Percentiles rank a stretch among this genome's conserved stretches.
phyloP scores from a whole-genome alignment of 2,797 vertebrate species.

The Ctenosaura bakeri region DNA sequence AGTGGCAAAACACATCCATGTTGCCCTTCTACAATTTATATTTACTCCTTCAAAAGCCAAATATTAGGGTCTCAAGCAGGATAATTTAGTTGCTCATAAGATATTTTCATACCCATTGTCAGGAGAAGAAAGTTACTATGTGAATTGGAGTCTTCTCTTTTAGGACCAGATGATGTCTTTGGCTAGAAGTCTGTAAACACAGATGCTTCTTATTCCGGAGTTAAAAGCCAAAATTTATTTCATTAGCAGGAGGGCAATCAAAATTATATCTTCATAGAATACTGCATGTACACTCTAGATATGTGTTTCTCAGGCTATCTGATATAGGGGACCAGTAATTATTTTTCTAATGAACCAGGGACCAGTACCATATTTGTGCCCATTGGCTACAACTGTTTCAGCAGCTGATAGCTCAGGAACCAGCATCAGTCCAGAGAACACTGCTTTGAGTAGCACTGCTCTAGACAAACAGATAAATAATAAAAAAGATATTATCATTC shows the following conservation, averaged over 20 bases:
- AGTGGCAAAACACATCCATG: not conserved
- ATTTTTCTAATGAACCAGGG: too few relatives aligned
- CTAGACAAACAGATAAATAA: too few relatives aligned
- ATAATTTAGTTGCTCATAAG: constrained; percentile 11
- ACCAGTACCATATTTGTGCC: too few relatives aligned
- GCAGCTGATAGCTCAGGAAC: too few relatives aligned
- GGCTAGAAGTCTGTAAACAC: constrained; percentile 24
- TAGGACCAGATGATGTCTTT: not conserved
- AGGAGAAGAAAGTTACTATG: not conserved
- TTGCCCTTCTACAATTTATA: not conserved
- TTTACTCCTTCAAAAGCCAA: not conserved
- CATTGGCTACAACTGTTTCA: too few relatives aligned
- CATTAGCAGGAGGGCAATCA: not conserved
- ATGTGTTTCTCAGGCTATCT: too few relatives aligned
- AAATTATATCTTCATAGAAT: not conserved
- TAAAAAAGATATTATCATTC: not conserved
- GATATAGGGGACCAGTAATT: too few relatives aligned
- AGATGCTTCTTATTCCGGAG: not conserved
- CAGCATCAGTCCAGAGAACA: too few relatives aligned
- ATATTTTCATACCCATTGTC: not conserved
- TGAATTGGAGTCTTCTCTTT: not conserved
- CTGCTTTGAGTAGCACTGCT: too few relatives aligned
- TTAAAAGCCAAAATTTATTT: constrained; percentile 4
- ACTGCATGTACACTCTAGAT: not conserved
- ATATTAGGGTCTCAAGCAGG: not conserved